A percentile compares a stretch with the other conserved stretches of the same genome.
Evolutionary conservation across 2,888 invertebrate genomes (phyloP).

Genomic region (Patella ulyssiponensis): DNA sequence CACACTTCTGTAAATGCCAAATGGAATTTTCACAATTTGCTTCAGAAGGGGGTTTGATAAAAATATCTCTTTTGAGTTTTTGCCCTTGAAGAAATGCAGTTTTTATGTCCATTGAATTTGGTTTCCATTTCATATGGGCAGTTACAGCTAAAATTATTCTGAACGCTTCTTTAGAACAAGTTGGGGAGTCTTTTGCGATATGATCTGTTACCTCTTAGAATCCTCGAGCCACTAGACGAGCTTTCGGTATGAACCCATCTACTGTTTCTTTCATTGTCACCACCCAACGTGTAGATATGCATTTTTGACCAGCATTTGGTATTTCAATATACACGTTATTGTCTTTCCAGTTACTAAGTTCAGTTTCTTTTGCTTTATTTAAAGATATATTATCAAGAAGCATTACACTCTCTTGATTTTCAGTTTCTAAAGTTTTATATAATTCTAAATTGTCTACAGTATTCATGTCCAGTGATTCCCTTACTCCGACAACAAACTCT

Average conservation of each 20-base stretch:
- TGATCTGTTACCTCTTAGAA: constrained; percentile 20
- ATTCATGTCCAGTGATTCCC: constrained; percentile 14
- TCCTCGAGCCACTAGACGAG: constrained; percentile 25
- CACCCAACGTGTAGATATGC: constrained; percentile 20
- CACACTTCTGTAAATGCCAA: neutral
- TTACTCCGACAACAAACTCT: neutral
- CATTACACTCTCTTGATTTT: constrained; percentile 14
- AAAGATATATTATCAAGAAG: constrained; percentile 10
- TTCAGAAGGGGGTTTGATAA: neutral
- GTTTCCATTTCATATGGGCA: constrained; percentile 13
- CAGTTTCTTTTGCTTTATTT: constrained; percentile 17
- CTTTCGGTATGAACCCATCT: constrained; percentile 16
- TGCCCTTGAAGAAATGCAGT: constrained; percentile 21
- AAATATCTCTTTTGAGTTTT: neutral
- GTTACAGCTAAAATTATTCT: constrained; percentile 19
- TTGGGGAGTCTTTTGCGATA: constrained; percentile 21
- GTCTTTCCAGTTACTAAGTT: constrained; percentile 21
- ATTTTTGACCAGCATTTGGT: constrained; percentile 17
- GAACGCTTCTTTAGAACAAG: constrained; percentile 18
- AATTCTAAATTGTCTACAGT: constrained; percentile 6
- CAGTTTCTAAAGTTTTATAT: neutral
- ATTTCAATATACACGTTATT: constrained; percentile 20
- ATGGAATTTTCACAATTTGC: neutral
- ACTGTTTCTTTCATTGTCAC: constrained; percentile 12
- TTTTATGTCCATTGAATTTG: constrained; percentile 24